phyloP scores from a whole-genome alignment of 2,113 vertebrate genomes.

The Scophthalmus maximus region DNA sequence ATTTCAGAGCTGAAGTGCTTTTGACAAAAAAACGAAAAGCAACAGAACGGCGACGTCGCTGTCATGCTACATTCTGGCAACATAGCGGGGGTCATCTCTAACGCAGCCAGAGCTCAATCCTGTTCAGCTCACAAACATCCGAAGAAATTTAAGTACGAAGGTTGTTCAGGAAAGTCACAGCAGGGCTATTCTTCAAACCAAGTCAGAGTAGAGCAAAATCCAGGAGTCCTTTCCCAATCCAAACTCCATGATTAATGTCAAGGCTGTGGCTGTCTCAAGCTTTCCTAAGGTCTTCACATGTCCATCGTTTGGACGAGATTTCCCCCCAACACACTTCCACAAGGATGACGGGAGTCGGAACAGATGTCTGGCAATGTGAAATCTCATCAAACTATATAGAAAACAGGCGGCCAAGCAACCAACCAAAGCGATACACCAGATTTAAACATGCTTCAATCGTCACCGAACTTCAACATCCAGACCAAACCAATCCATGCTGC shows the following conservation, averaged over 20 bases:
- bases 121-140: not conserved
- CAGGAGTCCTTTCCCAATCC: too few species aligned
- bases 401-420: not conserved
- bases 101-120: conserved; percentile 28
- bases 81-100: conserved; percentile 8
- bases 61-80: conserved; percentile 24
- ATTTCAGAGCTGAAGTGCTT: conserved; percentile 49
- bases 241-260: not conserved
- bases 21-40: too few species aligned
- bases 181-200: not conserved
- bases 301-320: not conserved
- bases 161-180: not conserved
- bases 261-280: not conserved
- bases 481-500: conserved; percentile 23
- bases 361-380: conserved; percentile 8
- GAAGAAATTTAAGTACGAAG: not conserved
- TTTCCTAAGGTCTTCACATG: not conserved
- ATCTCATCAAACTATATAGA: not conserved
- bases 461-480: not conserved
- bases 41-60: conserved; percentile 5
- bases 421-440: not conserved
- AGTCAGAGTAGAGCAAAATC: too few species aligned
- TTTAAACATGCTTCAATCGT: conserved; percentile 9
- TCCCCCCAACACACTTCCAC: not conserved
- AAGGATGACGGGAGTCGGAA: not conserved